These are phyloP conservation scores for Pollenia griseotomentosa DNA, from an alignment of 2,888 invertebrate species.

Conservation along the genomic window DNA sequence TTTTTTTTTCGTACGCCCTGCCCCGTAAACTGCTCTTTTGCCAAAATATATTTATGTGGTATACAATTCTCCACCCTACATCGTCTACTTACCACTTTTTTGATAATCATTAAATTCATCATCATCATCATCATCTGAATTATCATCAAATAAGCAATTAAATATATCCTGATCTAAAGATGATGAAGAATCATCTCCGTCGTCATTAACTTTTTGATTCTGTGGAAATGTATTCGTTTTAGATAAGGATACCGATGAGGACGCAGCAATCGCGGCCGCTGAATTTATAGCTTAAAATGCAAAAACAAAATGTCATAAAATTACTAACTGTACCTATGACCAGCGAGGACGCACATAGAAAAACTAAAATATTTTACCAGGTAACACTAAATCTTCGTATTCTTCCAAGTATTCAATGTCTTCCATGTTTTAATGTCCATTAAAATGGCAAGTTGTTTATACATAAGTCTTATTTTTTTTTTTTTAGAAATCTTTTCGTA, in stretches of 20 bases:
- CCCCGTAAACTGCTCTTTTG: too few species aligned
- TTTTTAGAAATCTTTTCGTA: constrained; percentile 29
- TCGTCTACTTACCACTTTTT: constrained; percentile 41
- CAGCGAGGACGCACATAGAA: constrained; percentile 36
- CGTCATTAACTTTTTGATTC: constrained; percentile 42
- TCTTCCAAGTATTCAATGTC: constrained; percentile 83
- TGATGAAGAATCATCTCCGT: constrained; percentile 78
- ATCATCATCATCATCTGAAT: constrained; percentile 77
- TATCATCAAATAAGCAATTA: constrained; percentile 79
- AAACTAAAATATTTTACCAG: constrained; percentile 77
- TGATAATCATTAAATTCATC: constrained; percentile 44
- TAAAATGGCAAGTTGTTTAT: constrained; percentile 10
- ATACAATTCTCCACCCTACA: not conserved
- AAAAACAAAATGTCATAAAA: constrained; percentile 48
- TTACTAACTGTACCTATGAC: constrained; percentile 60
- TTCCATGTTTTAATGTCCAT: constrained; percentile 78
- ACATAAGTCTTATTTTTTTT: not conserved
- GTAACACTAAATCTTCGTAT: constrained; percentile 82
- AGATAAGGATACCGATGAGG: constrained; percentile 23
- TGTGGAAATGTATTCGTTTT: constrained; percentile 28
- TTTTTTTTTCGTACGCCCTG: too few species aligned
- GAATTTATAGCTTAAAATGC: constrained; percentile 71
- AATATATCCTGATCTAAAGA: constrained; percentile 81
- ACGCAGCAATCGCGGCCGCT: constrained; percentile 49
- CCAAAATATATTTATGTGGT: not conserved